Evolutionary conservation across 2,888 invertebrate species (phyloP).

Genomic region (Perdita meconis): DNA sequence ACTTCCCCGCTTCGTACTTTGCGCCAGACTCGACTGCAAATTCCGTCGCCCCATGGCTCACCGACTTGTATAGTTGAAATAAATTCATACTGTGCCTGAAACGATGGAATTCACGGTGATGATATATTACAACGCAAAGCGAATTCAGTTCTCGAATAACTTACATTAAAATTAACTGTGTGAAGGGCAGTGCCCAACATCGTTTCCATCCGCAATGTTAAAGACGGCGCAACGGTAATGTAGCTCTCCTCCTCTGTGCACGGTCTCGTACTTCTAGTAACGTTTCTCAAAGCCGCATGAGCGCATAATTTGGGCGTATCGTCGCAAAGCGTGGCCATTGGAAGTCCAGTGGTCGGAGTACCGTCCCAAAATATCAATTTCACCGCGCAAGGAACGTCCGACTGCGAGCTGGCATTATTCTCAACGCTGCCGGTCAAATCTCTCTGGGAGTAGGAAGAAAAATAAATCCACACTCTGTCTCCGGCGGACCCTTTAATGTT

Average conservation of each 20-base stretch:
- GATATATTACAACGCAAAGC: too few relatives aligned
- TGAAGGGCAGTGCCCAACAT: conserved; percentile 89
- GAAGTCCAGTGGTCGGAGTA: conserved; percentile 75
- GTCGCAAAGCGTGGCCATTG: conserved; percentile 82
- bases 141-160: too few relatives aligned
- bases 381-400: conserved; percentile 72
- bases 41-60: conserved; percentile 85
- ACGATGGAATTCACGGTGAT: neutral
- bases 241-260: conserved; percentile 93
- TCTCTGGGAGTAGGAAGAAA: conserved; percentile 93
- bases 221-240: conserved; percentile 85
- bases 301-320: conserved; percentile 93
- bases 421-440: conserved; percentile 87
- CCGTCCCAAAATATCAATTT: conserved; percentile 82
- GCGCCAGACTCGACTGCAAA: conserved; percentile 88
- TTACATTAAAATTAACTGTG: conserved; percentile 85
- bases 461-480: conserved; percentile 94
- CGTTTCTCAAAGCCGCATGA: conserved; percentile 90
- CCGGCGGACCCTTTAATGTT: conserved; percentile 91
- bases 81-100: conserved; percentile 90
- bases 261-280: conserved; percentile 91
- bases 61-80: conserved; percentile 92
- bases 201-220: conserved; percentile 80
- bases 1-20: conserved; percentile 88
- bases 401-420: conserved; percentile 65